Evolutionary conservation across 2,113 vertebrate species (phyloP), one percentile per base, ranked within the genome.

Genomic region (Balaenoptera acutorostrata): DNA sequence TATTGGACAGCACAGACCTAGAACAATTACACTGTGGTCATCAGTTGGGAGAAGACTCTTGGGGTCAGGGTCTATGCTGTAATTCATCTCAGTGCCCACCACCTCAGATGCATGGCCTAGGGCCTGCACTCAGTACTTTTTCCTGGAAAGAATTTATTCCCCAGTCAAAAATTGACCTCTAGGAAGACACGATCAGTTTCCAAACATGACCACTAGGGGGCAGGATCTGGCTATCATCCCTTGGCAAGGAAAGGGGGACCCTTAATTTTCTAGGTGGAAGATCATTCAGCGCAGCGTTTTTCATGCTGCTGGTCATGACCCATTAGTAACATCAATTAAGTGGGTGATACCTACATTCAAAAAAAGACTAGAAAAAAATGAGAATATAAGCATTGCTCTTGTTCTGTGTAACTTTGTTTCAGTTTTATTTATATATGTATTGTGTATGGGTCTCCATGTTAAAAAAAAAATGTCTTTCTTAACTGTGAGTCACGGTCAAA

Each of bases 121-220:
- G 33, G 15, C 15, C 81, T 49, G 20, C 21, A 25, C 36, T 75
- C 18, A 82, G 46, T 31, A 49, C 46, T 83, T 91, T 78, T 20
- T 46, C 55, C 10, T 46, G 8, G 59, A 36, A 88, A 85, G 1
- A 57, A 33, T 31, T 44, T 93, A 64, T 92, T 84, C 33, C 25
- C 8, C 6, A 11, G 0, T 41, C 63, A 33, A 71, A 90, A 90
- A 57, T 10, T 39, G n/a, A 71, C 33, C 27, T 92, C 21, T 57
- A 8, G 8, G 14, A 80, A 78, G 61, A 72, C 36, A 18, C 41
- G 21, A 13, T 88, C 87, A 66, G 64, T 84, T 92, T 68, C 87
- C 59, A 84, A 44, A 36, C 0, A n/a, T 64, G 74, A 93, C 72
- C 98, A 96, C 96, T 84, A 97, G 98, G 39, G 80, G 92, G 46